Base-by-base conservation (phyloP, 2,888 invertebrate species). In the Buathra laborator region DNA sequence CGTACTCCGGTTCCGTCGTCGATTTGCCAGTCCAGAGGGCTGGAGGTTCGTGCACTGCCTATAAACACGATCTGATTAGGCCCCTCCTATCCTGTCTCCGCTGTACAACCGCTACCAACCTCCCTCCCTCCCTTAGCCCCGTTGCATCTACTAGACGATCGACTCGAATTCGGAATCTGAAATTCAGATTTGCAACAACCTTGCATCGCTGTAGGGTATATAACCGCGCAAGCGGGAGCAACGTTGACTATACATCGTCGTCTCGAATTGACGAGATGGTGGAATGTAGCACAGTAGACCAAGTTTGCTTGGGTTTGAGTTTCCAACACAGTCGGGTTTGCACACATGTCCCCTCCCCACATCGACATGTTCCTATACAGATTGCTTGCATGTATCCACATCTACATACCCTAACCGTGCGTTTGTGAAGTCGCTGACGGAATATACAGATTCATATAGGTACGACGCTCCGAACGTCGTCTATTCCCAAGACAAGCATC, bases 11-110 rank as follows among this genome's bases (percentile, higher is more conserved):
- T 76, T 29, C 86, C 87, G 19, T 29, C 88, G 86, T 88, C 89
- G 90, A 90, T 91, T 91, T 90, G 89, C 90, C 89, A 89, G 89
- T 83, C 89, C 88, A 80, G 82, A 89, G 88, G 87, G 85, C 85
- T 85, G 66, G 86, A 86, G 88, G 59, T 83, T 75, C 91, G 91
- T 92, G 92, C 87, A 84, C 89, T 88, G 92, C 89, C 90, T 92
- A 88, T 89, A 90, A 92, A 91, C 90, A 88, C 83, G 88, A 90
- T 91, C 90, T 90, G 92, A 92, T 92, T 92, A 91, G 90, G 88
- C 37, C 37, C 37, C 12, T 53, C 44, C 71, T n/a, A 19, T 10
- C 3, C n/a, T 32, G 71, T 64, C 43, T 72, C 62, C 62, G 46
- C 72, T 51, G 24, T 51, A 32, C 53, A 72, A 48, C 37, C 80